Percentiles rank a stretch among this genome's conserved stretches.
Conservation (phyloP, 2,113 vertebrate genomes). For the Dicentrarchus labrax region DNA sequence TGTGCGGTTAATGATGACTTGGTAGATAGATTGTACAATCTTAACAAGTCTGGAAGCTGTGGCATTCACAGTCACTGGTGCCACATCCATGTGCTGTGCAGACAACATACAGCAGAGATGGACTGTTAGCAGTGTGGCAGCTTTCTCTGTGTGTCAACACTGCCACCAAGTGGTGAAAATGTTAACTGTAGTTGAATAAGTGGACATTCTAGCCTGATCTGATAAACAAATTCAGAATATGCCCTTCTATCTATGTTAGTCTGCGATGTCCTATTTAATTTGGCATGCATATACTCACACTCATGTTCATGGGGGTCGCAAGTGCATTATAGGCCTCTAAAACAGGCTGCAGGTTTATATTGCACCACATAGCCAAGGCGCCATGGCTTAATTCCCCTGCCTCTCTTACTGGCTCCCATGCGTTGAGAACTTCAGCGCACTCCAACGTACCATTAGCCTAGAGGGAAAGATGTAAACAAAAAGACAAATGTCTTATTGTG, state of each 20-base stretch:
- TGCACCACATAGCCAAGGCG: slow-evolving; percentile 75
- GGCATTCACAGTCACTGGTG: slow-evolving; percentile 53
- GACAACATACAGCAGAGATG: slow-evolving; percentile 47
- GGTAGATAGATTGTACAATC: slow-evolving; percentile 68
- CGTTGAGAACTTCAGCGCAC: slow-evolving; percentile 66
- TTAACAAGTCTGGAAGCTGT: slow-evolving; percentile 72
- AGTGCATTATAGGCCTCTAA: slow-evolving; percentile 38
- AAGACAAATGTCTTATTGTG: background rate
- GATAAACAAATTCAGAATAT: background rate
- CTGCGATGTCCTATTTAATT: background rate
- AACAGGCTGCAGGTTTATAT: slow-evolving; percentile 69
- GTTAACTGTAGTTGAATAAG: background rate
- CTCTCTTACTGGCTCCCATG: slow-evolving; percentile 70
- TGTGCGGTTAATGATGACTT: slow-evolving; percentile 50
- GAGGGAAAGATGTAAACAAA: slow-evolving; percentile 11
- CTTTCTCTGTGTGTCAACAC: slow-evolving; percentile 61
- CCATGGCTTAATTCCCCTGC: slow-evolving; percentile 57
- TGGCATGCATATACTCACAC: slow-evolving; percentile 68
- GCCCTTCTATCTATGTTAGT: background rate
- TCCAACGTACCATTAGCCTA: slow-evolving; percentile 74
- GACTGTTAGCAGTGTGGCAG: background rate
- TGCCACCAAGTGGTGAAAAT: slow-evolving; percentile 76
- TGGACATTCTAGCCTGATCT: background rate
- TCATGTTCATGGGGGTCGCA: slow-evolving; percentile 45
- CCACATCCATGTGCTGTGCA: slow-evolving; percentile 60